These are phyloP conservation scores for Amblyopsis rosae DNA, from an alignment of 2,113 vertebrate species.

Conservation along the genomic window DNA sequence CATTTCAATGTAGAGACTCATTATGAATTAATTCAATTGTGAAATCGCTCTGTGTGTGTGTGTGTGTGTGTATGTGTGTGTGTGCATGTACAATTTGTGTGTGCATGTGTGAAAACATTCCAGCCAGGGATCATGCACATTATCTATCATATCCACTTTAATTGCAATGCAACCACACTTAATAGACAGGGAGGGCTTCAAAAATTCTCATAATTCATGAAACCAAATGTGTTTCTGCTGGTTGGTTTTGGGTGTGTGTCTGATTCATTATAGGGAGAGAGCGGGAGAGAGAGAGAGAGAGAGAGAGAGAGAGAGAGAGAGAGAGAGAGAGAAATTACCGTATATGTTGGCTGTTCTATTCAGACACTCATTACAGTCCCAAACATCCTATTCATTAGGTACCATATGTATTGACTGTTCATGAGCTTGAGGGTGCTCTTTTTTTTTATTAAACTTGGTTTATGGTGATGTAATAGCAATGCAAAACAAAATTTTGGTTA, in stretches of 20 bases:
- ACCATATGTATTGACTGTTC: slow-evolving; percentile 21
- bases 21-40: slow-evolving; percentile 60
- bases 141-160: slow-evolving; percentile 51
- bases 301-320: not conserved
- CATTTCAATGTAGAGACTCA: slow-evolving; percentile 48
- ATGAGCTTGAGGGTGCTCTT: slow-evolving; percentile 35
- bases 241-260: slow-evolving; percentile 35
- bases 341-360: slow-evolving; percentile 6
- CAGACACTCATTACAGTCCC: slow-evolving; percentile 47
- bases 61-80: not conserved
- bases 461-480: slow-evolving; percentile 35
- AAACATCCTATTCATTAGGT: slow-evolving; percentile 54
- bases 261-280: slow-evolving; percentile 47
- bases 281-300: not conserved
- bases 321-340: not conserved
- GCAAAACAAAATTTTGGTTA: slow-evolving; percentile 28
- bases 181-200: slow-evolving; percentile 35
- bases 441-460: slow-evolving; percentile 37
- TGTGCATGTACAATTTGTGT: too few species aligned
- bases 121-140: slow-evolving; percentile 44
- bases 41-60: slow-evolving; percentile 11
- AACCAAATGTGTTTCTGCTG: slow-evolving; percentile 56
- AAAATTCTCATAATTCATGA: slow-evolving; percentile 48
- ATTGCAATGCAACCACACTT: slow-evolving; percentile 32
- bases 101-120: not conserved